Percentiles rank a stretch among this genome's conserved stretches.
These are phyloP conservation scores for Sinhomidia bicolor DNA, from an alignment of 2,888 invertebrate genomes.

Conservation along the genomic window DNA sequence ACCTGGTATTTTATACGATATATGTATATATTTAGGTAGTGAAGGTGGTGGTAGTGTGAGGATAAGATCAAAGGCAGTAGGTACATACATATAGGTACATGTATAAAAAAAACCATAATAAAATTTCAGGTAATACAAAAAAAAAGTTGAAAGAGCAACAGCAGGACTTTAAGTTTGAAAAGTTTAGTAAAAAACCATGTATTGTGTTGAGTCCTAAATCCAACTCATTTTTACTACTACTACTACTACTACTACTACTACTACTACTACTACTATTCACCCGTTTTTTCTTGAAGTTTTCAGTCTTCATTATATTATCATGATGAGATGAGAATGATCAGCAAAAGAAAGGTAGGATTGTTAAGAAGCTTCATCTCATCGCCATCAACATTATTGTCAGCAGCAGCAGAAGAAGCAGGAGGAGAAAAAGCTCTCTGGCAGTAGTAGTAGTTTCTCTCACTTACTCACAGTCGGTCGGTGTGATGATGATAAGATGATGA, in stretches of 20 bases:
- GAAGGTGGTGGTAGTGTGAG: neutral
- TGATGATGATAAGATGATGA: too few species aligned
- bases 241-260: too few species aligned
- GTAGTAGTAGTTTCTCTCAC: slow-evolving; percentile 1
- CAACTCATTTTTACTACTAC: slow-evolving; percentile 36
- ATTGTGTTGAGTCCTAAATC: neutral
- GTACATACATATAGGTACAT: too few species aligned
- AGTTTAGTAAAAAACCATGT: neutral
- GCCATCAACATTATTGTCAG: neutral
- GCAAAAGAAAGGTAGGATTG: neutral
- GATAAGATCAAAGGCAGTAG: neutral
- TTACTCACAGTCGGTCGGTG: too few species aligned
- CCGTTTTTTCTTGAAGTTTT: too few species aligned
- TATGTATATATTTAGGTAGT: neutral
- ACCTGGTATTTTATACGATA: too few species aligned
- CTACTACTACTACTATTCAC: too few species aligned
- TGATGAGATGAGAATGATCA: too few species aligned
- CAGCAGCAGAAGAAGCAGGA: neutral
- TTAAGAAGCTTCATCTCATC: neutral
- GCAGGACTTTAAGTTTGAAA: neutral
- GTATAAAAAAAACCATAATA: neutral
- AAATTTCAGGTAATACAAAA: slow-evolving; percentile 24
- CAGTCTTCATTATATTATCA: too few species aligned
- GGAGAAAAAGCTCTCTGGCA: neutral
- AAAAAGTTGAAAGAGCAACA: neutral